These are phyloP conservation scores for Cyprinella venusta DNA, from an alignment of 2,797 vertebrate species.

Conservation along the genomic window DNA sequence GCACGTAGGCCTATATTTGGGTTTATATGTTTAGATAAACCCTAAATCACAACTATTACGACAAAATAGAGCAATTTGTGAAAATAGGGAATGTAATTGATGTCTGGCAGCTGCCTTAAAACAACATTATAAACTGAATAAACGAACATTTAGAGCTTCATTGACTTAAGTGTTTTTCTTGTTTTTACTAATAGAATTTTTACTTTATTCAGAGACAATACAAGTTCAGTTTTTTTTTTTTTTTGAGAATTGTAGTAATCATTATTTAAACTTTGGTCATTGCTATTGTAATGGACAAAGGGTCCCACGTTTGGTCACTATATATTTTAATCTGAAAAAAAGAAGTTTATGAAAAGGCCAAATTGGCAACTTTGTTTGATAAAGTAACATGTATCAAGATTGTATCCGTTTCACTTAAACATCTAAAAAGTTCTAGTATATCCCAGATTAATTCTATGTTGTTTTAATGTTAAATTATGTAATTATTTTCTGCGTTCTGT, in stretches of 20 bases:
- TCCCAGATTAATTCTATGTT: not conserved
- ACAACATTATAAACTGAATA: slow-evolving; percentile 25
- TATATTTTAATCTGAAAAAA: not conserved
- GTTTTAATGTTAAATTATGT: not conserved
- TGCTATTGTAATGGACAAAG: slow-evolving; percentile 6
- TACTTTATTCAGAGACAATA: not conserved
- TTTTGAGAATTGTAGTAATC: not conserved
- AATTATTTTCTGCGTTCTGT: slow-evolving; percentile 40
- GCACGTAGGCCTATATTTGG: not conserved
- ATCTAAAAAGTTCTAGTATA: not conserved
- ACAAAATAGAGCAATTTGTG: slow-evolving; percentile 29
- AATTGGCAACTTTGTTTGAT: not conserved
- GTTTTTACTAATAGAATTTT: not conserved
- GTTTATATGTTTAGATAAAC: too few relatives aligned
- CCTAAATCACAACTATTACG: slow-evolving; percentile 2
- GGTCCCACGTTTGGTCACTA: not conserved
- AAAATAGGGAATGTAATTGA: slow-evolving; percentile 29
- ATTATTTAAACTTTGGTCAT: not conserved
- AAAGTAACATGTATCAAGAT: not conserved
- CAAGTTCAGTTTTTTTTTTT: not conserved
- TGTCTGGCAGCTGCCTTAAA: slow-evolving; percentile 33
- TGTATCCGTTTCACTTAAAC: not conserved
- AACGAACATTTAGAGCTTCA: slow-evolving; percentile 16
- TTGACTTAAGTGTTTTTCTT: not conserved
- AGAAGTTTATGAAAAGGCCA: not conserved